Percentiles rank a stretch among this genome's conserved stretches.
phyloP scores from a whole-genome alignment of 2,797 vertebrate species.

The Hirundo rustica region DNA sequence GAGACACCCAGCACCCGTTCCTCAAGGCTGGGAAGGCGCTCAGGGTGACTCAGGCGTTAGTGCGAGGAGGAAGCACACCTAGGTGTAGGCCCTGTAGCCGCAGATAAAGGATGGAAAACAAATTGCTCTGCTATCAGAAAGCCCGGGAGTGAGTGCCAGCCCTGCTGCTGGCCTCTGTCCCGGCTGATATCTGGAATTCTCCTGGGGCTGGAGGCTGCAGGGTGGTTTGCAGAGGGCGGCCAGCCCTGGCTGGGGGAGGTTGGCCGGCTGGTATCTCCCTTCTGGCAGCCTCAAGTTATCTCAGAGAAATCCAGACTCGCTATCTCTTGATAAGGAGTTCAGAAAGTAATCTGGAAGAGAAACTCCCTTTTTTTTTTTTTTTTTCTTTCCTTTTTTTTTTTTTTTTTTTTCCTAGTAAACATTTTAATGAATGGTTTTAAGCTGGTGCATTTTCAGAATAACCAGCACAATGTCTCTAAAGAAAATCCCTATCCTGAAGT shows the following conservation, averaged over 20 bases:
- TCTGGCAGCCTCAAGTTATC: background rate
- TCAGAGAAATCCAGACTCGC: background rate
- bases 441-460: background rate
- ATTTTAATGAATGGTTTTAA: background rate
- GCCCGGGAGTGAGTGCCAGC: background rate
- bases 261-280: background rate
- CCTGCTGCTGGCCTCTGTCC: background rate
- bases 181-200: background rate
- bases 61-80: background rate
- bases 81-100: constrained; percentile 15
- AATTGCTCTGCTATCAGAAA: background rate
- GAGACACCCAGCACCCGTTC: rapidly evolving
- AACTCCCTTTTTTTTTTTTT: background rate
- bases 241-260: background rate
- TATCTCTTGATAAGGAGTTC: background rate
- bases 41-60: background rate
- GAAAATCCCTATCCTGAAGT: background rate
- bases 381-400: background rate
- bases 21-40: background rate
- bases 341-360: background rate
- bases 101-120: constrained; percentile 37
- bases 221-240: background rate
- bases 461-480: background rate
- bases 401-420: background rate
- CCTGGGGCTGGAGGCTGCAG: background rate